Evolutionary conservation across 2,113 vertebrate genomes (phyloP).

Genomic region (Ceyx melanurus): DNA sequence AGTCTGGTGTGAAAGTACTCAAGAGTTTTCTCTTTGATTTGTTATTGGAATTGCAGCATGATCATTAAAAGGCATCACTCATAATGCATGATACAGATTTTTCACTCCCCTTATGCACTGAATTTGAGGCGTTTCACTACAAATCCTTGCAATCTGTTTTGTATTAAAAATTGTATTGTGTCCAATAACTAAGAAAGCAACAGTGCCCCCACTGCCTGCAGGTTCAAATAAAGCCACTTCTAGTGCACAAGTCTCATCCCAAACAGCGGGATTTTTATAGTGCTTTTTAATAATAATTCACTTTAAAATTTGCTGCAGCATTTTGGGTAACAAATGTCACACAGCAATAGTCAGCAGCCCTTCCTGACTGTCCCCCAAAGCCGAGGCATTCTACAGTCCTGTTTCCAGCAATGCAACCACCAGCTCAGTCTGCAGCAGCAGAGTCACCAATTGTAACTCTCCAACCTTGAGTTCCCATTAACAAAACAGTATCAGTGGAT

Average conservation of each 20-base stretch:
- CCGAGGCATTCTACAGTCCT: background rate
- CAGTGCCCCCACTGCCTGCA: slow-evolving; percentile 18
- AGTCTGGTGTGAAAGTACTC: background rate
- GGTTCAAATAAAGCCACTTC: background rate
- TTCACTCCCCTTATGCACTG: background rate
- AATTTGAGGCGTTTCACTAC: background rate
- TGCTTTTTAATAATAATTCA: background rate
- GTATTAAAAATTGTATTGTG: background rate
- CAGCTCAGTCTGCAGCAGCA: background rate
- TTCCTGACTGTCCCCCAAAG: background rate
- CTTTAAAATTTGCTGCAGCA: background rate
- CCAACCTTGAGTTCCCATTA: background rate
- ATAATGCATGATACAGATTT: background rate
- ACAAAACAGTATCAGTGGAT: background rate
- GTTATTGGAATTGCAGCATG: background rate
- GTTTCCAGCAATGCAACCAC: background rate
- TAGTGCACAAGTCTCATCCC: background rate
- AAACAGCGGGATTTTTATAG: background rate
- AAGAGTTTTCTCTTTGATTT: background rate
- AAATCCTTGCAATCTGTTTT: background rate
- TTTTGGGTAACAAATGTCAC: background rate
- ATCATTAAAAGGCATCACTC: background rate
- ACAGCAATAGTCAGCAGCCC: background rate
- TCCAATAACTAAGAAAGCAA: slow-evolving; percentile 11
- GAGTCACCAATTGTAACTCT: background rate